Conservation (phyloP, 2,113 vertebrate genomes). For the Myrmecobius fasciatus region DNA sequence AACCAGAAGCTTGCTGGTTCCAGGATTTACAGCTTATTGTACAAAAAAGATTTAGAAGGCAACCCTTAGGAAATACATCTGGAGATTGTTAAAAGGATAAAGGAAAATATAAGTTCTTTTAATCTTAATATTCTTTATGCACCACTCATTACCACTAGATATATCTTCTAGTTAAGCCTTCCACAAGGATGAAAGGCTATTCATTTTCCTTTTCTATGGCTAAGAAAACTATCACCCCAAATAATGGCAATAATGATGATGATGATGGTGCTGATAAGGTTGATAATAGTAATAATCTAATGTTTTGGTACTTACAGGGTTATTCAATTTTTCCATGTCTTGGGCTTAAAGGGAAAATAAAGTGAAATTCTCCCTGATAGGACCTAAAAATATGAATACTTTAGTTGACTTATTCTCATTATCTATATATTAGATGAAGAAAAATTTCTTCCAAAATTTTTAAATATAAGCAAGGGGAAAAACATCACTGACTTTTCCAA, state of each 20-base stretch:
- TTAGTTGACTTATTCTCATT: slow-evolving; percentile 69
- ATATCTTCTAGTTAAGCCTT: slow-evolving; percentile 71
- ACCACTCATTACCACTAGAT: slow-evolving; percentile 76
- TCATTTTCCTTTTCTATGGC: slow-evolving; percentile 71
- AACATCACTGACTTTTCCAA: slow-evolving; percentile 41
- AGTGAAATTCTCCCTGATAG: slow-evolving; percentile 59
- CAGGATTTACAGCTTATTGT: slow-evolving; percentile 74
- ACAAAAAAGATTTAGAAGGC: slow-evolving; percentile 63
- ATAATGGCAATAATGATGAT: slow-evolving; percentile 76
- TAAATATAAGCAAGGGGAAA: slow-evolving; percentile 9
- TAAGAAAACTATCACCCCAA: slow-evolving; percentile 70
- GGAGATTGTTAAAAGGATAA: slow-evolving; percentile 79
- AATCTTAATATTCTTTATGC: slow-evolving; percentile 80
- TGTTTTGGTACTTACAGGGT: slow-evolving; percentile 65
- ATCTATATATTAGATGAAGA: slow-evolving; percentile 29
- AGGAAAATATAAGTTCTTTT: slow-evolving; percentile 76
- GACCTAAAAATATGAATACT: slow-evolving; percentile 74
- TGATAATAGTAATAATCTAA: slow-evolving; percentile 47
- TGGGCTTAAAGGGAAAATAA: slow-evolving; percentile 70
- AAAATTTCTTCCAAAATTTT: slow-evolving; percentile 50
- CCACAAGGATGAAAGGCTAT: slow-evolving; percentile 73
- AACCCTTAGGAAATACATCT: slow-evolving; percentile 78
- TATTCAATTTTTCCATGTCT: slow-evolving; percentile 53
- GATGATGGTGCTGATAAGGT: neutral
- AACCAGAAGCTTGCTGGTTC: slow-evolving; percentile 69